A percentile compares a stretch with the other conserved stretches of the same genome.
Evolutionary conservation across 2,888 invertebrate genomes (phyloP).

Genomic region (Hypercompe scribonia): DNA sequence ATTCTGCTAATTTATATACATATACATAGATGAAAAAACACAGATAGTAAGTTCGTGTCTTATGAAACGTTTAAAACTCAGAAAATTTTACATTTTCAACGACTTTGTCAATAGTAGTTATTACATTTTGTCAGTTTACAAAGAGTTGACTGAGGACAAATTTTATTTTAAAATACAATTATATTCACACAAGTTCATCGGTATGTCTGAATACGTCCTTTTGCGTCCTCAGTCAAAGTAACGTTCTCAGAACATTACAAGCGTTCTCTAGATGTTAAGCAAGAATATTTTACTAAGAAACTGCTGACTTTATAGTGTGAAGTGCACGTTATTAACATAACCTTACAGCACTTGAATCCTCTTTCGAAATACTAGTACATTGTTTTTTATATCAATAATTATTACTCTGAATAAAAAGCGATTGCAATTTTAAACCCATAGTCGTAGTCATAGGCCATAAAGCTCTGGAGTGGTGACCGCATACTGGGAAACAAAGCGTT

Average conservation of each 20-base stretch:
- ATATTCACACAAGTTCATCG: conserved; percentile 1
- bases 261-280: conserved; percentile 13
- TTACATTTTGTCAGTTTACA: too few species aligned
- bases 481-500: too few species aligned
- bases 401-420: not conserved
- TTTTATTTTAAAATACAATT: not conserved
- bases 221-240: not conserved
- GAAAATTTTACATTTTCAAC: too few species aligned
- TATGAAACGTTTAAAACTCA: too few species aligned
- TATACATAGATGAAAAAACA: too few species aligned
- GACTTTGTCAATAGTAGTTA: too few species aligned
- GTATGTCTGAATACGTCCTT: conserved; percentile 6
- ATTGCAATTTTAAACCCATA: not conserved
- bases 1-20: too few species aligned
- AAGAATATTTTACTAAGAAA: conserved; percentile 6
- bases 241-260: conserved; percentile 16
- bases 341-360: not conserved
- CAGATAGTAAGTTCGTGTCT: too few species aligned
- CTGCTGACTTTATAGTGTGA: not conserved
- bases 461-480: too few species aligned
- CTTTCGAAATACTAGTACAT: not conserved
- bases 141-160: not conserved
- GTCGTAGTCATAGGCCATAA: too few species aligned
- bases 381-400: not conserved
- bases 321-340: not conserved